These are phyloP conservation scores for Aegypius monachus DNA, from an alignment of 2,113 vertebrate genomes.

Conservation along the genomic window DNA sequence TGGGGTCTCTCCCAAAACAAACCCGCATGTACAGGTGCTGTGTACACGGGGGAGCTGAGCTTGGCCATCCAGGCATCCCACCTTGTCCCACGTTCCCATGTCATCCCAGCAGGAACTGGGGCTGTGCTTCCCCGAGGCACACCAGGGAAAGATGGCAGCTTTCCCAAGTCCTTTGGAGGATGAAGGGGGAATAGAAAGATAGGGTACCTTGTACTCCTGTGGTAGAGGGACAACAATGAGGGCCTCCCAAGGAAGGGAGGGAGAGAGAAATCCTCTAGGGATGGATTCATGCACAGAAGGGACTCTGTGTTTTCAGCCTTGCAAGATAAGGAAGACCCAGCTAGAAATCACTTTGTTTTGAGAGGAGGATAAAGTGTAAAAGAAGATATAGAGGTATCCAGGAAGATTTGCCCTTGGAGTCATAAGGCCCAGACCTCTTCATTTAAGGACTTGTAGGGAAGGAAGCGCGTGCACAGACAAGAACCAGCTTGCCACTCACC, in stretches of 20 bases:
- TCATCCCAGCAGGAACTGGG: not conserved
- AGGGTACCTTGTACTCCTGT: not conserved
- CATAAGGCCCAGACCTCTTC: not conserved
- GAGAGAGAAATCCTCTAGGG: not conserved
- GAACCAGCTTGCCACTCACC: not conserved
- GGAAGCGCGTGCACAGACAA: not conserved
- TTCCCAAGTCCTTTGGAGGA: not conserved
- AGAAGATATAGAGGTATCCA: not conserved
- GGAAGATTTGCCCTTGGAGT: not conserved
- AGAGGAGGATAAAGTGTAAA: not conserved
- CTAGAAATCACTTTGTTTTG: not conserved
- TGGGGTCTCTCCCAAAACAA: not conserved
- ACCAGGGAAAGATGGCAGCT: not conserved
- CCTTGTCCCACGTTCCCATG: rapidly evolving
- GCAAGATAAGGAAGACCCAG: not conserved
- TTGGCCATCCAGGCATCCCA: not conserved
- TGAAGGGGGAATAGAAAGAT: not conserved
- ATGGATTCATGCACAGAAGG: not conserved
- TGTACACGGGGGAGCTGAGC: not conserved
- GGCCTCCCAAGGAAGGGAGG: not conserved
- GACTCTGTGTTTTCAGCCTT: not conserved
- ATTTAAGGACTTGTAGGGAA: not conserved
- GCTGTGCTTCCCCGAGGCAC: not conserved
- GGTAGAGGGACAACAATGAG: not conserved
- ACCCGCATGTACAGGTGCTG: rapidly evolving